phyloP scores from a whole-genome alignment of 2,888 invertebrate genomes.

The Scaptomyza tumidula region DNA sequence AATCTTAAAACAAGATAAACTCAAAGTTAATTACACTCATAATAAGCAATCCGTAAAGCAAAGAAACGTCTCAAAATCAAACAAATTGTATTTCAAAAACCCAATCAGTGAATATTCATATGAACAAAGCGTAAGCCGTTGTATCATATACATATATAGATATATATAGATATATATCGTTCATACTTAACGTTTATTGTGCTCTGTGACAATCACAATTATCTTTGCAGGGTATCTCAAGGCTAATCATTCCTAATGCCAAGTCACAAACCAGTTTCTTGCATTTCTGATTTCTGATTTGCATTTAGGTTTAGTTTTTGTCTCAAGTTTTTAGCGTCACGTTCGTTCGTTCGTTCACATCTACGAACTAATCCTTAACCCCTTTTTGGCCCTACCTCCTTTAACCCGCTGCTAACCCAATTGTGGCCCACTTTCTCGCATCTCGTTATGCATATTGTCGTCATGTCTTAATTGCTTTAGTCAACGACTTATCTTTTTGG shows the following conservation, averaged over 20 bases:
- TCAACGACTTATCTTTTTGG: constrained; percentile 26
- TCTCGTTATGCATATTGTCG: constrained; percentile 45
- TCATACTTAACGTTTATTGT: too few relatives aligned
- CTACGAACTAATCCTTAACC: constrained; percentile 22
- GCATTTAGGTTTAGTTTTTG: not conserved
- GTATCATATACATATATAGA: too few relatives aligned
- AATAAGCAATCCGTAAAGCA: too few relatives aligned
- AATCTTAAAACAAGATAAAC: not conserved
- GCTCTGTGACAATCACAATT: too few relatives aligned
- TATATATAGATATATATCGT: too few relatives aligned
- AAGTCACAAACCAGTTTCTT: too few relatives aligned
- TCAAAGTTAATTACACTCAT: not conserved
- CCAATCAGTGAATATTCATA: too few relatives aligned
- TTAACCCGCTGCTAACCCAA: constrained; percentile 28
- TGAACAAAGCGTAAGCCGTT: too few relatives aligned
- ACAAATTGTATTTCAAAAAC: too few relatives aligned
- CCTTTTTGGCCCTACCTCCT: not conserved
- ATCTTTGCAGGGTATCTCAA: not conserved
- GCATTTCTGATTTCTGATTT: not conserved
- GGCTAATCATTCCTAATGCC: too few relatives aligned
- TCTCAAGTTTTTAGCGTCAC: not conserved
- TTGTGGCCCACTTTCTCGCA: constrained; percentile 26
- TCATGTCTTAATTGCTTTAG: constrained; percentile 61
- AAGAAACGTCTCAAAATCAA: too few relatives aligned
- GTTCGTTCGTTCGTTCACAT: not conserved